phyloP scores from a whole-genome alignment of 2,113 vertebrate species.

The Neolamprologus modestus region DNA sequence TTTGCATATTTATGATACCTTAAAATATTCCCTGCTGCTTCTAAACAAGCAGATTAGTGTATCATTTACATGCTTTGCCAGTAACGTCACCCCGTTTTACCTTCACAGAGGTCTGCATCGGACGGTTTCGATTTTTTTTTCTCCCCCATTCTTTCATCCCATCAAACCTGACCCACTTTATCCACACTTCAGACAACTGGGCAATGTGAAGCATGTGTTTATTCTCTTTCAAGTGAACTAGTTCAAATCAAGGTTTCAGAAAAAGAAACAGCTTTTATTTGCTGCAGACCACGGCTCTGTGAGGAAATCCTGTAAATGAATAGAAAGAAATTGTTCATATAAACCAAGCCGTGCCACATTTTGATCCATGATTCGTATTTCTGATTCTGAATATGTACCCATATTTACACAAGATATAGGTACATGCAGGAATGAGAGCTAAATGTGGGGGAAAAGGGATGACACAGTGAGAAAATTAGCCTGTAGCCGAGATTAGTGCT shows the following conservation, averaged over 20 bases:
- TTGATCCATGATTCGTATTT: neutral
- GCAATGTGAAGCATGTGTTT: neutral
- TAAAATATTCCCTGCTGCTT: neutral
- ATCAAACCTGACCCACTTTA: neutral
- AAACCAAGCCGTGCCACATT: neutral
- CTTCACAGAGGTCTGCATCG: neutral
- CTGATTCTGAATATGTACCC: neutral
- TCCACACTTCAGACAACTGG: neutral
- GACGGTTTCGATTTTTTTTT: neutral
- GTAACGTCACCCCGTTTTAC: neutral
- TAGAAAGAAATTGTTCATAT: neutral
- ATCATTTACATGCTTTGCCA: neutral
- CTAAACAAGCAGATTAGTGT: neutral
- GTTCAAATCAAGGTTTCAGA: neutral
- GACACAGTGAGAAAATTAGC: neutral
- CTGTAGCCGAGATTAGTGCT: slow-evolving; percentile 17
- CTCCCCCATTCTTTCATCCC: neutral
- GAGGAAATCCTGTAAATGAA: neutral
- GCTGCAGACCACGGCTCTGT: neutral
- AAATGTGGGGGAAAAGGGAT: neutral
- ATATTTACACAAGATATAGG: neutral
- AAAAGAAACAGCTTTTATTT: neutral
- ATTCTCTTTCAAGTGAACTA: neutral
- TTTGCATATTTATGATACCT: neutral
- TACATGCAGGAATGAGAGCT: neutral